Conservation (phyloP, 2,113 vertebrate species). For the Junco hyemalis region DNA sequence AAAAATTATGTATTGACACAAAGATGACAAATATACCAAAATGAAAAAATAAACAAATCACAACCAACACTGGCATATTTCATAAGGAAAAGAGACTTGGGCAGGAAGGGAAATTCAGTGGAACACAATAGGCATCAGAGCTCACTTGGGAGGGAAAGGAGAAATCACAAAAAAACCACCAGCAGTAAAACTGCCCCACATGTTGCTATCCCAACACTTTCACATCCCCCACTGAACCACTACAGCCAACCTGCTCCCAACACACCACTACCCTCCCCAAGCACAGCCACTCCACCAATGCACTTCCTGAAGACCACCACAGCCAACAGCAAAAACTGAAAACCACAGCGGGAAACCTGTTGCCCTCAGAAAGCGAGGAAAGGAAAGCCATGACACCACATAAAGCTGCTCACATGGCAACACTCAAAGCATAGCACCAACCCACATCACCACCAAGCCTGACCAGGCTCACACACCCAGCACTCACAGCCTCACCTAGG, state of each 20-base stretch:
- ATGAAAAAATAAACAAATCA: neutral
- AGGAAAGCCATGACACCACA: neutral
- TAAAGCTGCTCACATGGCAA: neutral
- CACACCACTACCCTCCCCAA: neutral
- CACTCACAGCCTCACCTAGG: neutral
- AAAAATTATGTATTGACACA: fast-evolving
- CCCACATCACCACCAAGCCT: neutral
- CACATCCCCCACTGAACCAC: neutral
- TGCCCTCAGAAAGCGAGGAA: neutral
- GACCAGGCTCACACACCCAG: neutral
- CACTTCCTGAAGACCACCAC: neutral
- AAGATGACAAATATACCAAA: neutral
- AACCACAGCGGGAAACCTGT: neutral
- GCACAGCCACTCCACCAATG: neutral
- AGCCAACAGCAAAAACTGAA: neutral
- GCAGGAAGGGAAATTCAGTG: neutral
- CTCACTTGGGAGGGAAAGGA: fast-evolving
- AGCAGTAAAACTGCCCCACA: fast-evolving
- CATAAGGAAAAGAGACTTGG: neutral
- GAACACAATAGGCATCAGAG: neutral
- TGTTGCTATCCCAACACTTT: neutral
- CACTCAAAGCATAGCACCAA: neutral
- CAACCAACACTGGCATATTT: neutral
- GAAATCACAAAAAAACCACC: neutral
- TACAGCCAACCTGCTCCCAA: neutral